Percentiles rank a stretch among this genome's conserved stretches.
phyloP scores from a whole-genome alignment of 2,113 vertebrate species.

The Atractosteus spatula region DNA sequence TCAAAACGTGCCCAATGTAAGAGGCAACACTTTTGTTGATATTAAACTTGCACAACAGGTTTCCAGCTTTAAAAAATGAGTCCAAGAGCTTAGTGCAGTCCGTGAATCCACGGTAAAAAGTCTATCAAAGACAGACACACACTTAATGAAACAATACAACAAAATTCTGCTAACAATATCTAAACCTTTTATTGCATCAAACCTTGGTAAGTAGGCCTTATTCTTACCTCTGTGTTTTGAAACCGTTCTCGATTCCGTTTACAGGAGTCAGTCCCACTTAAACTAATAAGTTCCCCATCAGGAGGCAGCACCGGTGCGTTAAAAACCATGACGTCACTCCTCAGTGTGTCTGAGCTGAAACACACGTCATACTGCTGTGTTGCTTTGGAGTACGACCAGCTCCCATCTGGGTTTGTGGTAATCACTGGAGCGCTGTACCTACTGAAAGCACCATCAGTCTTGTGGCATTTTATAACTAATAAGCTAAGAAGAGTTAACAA shows the following conservation, averaged over 20 bases:
- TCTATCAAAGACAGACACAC: too few species aligned
- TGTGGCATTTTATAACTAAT: slow-evolving; percentile 39
- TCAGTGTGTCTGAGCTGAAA: neutral
- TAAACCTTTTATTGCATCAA: neutral
- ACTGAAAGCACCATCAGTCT: slow-evolving; percentile 5
- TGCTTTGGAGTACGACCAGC: neutral
- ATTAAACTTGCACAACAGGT: too few species aligned
- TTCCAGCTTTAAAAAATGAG: too few species aligned
- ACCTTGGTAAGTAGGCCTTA: neutral
- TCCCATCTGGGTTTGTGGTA: neutral
- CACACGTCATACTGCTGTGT: neutral
- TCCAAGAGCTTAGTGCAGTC: too few species aligned
- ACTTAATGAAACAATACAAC: too few species aligned
- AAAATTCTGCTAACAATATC: neutral
- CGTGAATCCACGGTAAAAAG: too few species aligned
- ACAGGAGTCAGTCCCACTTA: neutral
- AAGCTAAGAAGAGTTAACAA: slow-evolving; percentile 31
- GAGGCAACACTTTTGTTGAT: too few species aligned
- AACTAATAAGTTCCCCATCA: neutral
- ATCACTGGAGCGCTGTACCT: neutral
- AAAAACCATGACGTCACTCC: neutral
- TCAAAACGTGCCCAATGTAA: too few species aligned
- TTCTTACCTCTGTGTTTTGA: neutral
- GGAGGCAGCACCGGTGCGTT: neutral
- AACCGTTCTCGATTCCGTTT: neutral